phyloP scores from a whole-genome alignment of 2,888 invertebrate species.

The Thumatha senex region DNA sequence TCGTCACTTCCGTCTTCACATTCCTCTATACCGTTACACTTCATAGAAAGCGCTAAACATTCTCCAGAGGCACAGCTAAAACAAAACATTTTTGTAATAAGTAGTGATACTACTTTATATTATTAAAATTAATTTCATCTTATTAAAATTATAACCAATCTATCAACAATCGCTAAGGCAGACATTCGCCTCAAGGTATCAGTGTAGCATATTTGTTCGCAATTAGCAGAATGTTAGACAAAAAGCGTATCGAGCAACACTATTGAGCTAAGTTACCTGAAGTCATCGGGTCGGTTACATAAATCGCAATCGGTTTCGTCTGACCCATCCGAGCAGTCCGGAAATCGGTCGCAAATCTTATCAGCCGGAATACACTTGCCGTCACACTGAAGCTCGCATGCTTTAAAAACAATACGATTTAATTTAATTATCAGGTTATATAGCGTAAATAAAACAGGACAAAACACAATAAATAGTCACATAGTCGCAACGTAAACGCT shows the following conservation, averaged over 20 bases:
- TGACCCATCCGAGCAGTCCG: constrained; percentile 84
- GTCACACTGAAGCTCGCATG: constrained; percentile 69
- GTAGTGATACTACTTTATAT: background rate
- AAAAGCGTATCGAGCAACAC: constrained; percentile 5
- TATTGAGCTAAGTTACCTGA: constrained; percentile 58
- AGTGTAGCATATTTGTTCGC: constrained; percentile 9
- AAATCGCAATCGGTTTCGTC: constrained; percentile 76
- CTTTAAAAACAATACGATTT: constrained; percentile 62
- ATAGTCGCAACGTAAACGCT: constrained; percentile 10
- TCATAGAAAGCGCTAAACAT: constrained; percentile 66
- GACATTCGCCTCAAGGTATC: constrained; percentile 18
- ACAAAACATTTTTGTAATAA: constrained; percentile 34
- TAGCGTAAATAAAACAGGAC: constrained; percentile 10
- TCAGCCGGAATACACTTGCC: constrained; percentile 84
- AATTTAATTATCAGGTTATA: constrained; percentile 11
- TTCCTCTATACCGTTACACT: constrained; percentile 84
- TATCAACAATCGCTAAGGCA: constrained; percentile 12
- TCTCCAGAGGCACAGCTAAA: constrained; percentile 73
- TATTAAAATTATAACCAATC: background rate
- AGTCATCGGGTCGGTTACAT: constrained; percentile 63
- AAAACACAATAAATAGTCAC: background rate
- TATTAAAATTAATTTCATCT: too few species aligned
- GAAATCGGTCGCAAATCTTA: constrained; percentile 82
- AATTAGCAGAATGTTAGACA: constrained; percentile 8
- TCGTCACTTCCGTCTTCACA: constrained; percentile 85